Base-by-base conservation (phyloP, 2,888 invertebrate species). In the Cephalotes varians region DNA sequence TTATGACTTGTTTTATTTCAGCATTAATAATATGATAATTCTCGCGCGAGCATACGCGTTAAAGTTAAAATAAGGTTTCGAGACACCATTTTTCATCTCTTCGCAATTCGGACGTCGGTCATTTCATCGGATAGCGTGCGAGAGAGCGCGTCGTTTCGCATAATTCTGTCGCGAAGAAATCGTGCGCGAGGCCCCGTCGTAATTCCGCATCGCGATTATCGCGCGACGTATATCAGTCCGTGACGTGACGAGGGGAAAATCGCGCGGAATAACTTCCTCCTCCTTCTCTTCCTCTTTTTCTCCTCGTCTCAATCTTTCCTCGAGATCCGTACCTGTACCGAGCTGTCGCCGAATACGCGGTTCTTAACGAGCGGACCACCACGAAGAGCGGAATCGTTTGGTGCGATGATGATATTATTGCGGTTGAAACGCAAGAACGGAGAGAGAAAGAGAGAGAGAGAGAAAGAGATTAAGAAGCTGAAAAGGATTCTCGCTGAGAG, bases 341-440 rank as follows among this genome's bases (percentile, higher is more conserved):
- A 40, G 34, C 40, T 74, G 73, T 73, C 80, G 37, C 37, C 60
- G 62, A 60, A 77, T 56, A 56, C 25, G 34, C 47, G 69, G 6
- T 34, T 79, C 64, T 83, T 79, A 83, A 79, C 28, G 62, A 65
- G 40, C 25, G 54, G 83, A 83, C 83, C 83, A 83, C 83, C 83
- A 18, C 67, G 83, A 81, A 25, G 64, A 74, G 47, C 58, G 54
- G 31, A 34, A 62, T 73, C n/a, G 21, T 21, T 81, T 31, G 25
- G n/a, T 34, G 40, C 34, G 51, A 76, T 44, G 54, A 40, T 40
- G 62, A 74, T 74, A 71, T 72, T 79, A 58, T 72, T 72, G 25
- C 72, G 44, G 12, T 25, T 15, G 44, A 54, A 71, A 58, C 12
- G 44, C 9, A 15, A 31, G 40, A 34, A 40, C 1, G 5, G 15